These are phyloP conservation scores for Knipowitschia caucasica DNA, from an alignment of 2,797 vertebrate species.

Conservation along the genomic window DNA sequence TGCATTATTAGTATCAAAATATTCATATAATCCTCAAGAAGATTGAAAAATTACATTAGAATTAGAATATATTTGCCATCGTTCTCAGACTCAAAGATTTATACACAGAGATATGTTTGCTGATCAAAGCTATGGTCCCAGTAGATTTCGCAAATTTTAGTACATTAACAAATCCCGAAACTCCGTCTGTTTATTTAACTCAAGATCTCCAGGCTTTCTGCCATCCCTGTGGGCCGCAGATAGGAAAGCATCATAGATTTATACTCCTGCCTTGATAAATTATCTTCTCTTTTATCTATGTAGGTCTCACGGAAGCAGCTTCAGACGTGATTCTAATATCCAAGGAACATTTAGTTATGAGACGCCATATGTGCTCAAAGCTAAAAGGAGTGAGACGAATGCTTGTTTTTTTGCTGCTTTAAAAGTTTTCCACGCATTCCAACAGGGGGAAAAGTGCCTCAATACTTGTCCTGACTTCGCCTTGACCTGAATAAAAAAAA, in stretches of 20 bases:
- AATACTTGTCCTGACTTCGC: slow-evolving; percentile 18
- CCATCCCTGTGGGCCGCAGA: slow-evolving; percentile 22
- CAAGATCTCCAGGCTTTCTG: slow-evolving; percentile 19
- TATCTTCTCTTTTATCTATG: slow-evolving; percentile 15
- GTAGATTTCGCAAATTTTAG: slow-evolving; percentile 43
- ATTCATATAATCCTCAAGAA: background rate
- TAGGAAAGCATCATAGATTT: slow-evolving; percentile 19
- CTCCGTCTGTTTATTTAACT: slow-evolving; percentile 39
- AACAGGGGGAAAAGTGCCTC: slow-evolving; percentile 16
- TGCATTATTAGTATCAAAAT: no score
- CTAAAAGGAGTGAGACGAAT: slow-evolving; percentile 26
- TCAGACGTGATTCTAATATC: slow-evolving; percentile 11
- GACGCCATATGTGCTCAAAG: slow-evolving; percentile 20
- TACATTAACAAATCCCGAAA: slow-evolving; percentile 36
- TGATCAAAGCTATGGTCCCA: slow-evolving; percentile 44
- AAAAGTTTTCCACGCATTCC: slow-evolving; percentile 27
- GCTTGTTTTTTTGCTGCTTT: slow-evolving; percentile 30
- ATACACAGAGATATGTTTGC: slow-evolving; percentile 18
- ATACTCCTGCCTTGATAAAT: slow-evolving; percentile 13
- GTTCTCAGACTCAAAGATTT: slow-evolving; percentile 30
- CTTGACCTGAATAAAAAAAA: slow-evolving; percentile 7
- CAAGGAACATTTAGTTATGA: slow-evolving; percentile 15
- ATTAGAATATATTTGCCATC: slow-evolving; percentile 12
- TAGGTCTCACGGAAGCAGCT: slow-evolving; percentile 2
- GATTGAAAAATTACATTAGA: slow-evolving; percentile 14